Base-by-base conservation (phyloP, 1,140 invertebrate genomes). In the Theocolax elegans region DNA sequence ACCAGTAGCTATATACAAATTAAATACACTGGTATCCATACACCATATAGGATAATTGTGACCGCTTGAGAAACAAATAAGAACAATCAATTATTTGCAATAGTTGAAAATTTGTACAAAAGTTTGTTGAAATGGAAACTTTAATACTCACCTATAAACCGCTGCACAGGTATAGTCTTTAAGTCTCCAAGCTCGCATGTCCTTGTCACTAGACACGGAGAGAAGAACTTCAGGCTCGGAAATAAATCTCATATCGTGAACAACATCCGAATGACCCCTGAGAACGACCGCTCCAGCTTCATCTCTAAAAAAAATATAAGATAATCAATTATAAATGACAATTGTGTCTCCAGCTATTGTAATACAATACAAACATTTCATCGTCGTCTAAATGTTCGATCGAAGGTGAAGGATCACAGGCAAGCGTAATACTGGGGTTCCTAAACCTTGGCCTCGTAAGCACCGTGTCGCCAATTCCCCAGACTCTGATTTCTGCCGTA, bases 11-110 rank as follows among this genome's bases (percentile, higher is more conserved):
- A 94, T 89, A 79, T 92, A 93, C 54, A 90, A 84, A 63, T 90
- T 90, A 75, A 91, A 89, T 71, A 89, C 89, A 81, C 92, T 92
- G 19, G 92, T 89, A 82, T 92, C 92, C 81, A 96, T 85, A 81
- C 92, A 93, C 92, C 94, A 96, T 44, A 97, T 90, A n/a, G 94
- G 92, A 79, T 93, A 93, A 75, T 90, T 91, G 80, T 97, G 95
- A 42, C 94, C 95, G 74, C 89, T 90, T n/a, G n/a, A n/a, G n/a
- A n/a, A n/a, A 82, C 56, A 89, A 87, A 27, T 74, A 74, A 68
- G 73, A 40, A 58, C 71, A 29, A 35, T 42, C 19, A 58, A 59
- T 35, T 10, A 44, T 9, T 44, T 15, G 40, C 15, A 44, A 44
- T 3, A 44, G 7, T 44, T 3, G 3, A 9, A 3, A 44, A 44